A percentile compares a stretch with the other conserved stretches of the same genome.
Conservation (phyloP, 2,888 invertebrate species). For the Cyrtodaria siliqua region DNA sequence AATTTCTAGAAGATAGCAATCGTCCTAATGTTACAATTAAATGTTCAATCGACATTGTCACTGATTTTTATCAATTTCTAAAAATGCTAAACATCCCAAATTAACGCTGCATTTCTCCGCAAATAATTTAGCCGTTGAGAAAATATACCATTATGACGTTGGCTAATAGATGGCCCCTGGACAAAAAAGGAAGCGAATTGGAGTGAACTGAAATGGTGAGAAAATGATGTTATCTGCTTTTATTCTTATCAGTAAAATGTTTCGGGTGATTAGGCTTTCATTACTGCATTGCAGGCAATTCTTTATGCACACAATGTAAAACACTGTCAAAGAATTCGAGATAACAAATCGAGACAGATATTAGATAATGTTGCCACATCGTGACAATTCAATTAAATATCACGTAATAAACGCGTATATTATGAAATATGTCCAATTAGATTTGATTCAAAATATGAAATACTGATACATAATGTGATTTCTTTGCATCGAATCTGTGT, state of each 20-base stretch:
- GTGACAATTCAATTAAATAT: constrained; percentile 40
- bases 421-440: too few species aligned
- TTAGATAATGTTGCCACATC: constrained; percentile 39
- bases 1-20: too few species aligned
- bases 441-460: too few species aligned
- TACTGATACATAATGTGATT: too few species aligned
- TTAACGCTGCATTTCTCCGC: constrained; percentile 6
- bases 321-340: constrained; percentile 29
- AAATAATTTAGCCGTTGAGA: constrained; percentile 14
- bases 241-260: constrained; percentile 14
- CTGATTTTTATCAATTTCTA: constrained; percentile 28
- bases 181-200: constrained; percentile 6
- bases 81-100: constrained; percentile 37
- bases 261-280: constrained; percentile 13
- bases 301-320: constrained; percentile 6
- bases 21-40: background rate
- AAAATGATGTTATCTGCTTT: constrained; percentile 33
- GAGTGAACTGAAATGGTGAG: constrained; percentile 25
- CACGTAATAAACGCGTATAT: too few species aligned
- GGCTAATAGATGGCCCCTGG: constrained; percentile 17
- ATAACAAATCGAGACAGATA: constrained; percentile 31
- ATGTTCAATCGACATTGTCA: background rate
- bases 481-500: too few species aligned
- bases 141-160: constrained; percentile 19
- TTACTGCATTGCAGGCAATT: background rate